Evolutionary conservation across 2,888 invertebrate species (phyloP), one percentile per base, ranked within the genome.

Genomic region (Phorcus lineatus): DNA sequence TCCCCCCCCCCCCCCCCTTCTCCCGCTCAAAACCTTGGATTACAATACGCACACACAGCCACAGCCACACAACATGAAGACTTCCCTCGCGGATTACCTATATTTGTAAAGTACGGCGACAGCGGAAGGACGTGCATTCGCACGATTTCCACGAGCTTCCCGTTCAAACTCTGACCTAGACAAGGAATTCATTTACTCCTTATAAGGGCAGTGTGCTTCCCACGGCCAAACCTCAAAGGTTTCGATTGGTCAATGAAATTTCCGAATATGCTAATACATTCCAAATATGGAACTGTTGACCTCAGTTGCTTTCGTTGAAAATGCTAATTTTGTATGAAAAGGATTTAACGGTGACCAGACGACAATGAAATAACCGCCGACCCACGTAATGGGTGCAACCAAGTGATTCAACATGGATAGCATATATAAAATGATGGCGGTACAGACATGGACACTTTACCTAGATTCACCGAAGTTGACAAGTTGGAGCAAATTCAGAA

Each of bases 331-430:
- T 70, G 36, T 36, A 70, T 70, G 28, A 36, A 70, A 31, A 70
- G 31, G 36, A 40, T 70, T 36, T 36, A 70, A 31, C 36, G 70
- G 70, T 19, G 19, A 40, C 36, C 70, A 36, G 70, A 70, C 70
- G 3, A 70, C 40, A 70, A 70, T 70, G 70, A 4, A 70, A 70
- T 70, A 19, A 70, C 19, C 36, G 70, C 28, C 11, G 1, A 70
- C 70, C 70, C 70, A 70, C 70, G 70, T 70, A 70, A 40, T 70
- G 70, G 70, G 70, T 70, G 70, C 70, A 70, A 67, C 67, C 67
- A 11, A 7, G n/a, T 67, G 67, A 67, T 67, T 67, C 67, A 67
- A n/a, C 36, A 70, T 11, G 70, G 36, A 3, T 17, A 36, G 70
- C n/a, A 4, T 28, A 70, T 70, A 70, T 36, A 31, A 70, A 47